phyloP scores from a whole-genome alignment of 2,797 vertebrate genomes.

The Allobates femoralis region DNA sequence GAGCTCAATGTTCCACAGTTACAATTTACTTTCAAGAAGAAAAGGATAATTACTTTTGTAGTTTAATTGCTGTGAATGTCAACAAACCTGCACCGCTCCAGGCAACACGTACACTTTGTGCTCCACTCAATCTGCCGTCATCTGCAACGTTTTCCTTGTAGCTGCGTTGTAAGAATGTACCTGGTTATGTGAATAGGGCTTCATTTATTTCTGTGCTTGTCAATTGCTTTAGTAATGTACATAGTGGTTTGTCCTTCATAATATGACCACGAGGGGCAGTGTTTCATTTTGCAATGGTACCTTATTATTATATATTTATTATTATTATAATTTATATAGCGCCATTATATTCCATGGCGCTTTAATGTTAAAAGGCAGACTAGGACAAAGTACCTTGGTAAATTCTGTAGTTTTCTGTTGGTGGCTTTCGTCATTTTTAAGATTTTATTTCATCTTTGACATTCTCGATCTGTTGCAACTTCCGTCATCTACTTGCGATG shows the following conservation, averaged over 20 bases:
- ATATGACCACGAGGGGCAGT: not conserved
- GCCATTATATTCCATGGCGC: no score
- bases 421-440: no score
- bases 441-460: no score
- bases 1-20: not conserved
- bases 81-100: slow-evolving; percentile 12
- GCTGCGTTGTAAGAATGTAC: not conserved
- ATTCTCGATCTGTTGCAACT: no score
- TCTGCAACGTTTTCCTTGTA: not conserved
- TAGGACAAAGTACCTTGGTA: no score
- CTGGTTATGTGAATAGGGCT: not conserved
- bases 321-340: no score
- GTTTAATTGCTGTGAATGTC: slow-evolving; percentile 7
- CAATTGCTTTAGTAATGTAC: not conserved
- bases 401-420: not conserved
- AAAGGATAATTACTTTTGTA: slow-evolving; percentile 26
- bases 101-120: not conserved
- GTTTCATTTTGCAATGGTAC: not conserved
- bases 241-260: not conserved
- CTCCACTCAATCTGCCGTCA: not conserved
- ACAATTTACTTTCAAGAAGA: slow-evolving; percentile 23
- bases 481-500: not conserved
- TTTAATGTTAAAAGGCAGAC: no score
- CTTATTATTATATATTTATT: no score
- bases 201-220: not conserved